These are phyloP conservation scores for Calephelis perditalis DNA, from an alignment of 2,888 invertebrate species.

Conservation along the genomic window DNA sequence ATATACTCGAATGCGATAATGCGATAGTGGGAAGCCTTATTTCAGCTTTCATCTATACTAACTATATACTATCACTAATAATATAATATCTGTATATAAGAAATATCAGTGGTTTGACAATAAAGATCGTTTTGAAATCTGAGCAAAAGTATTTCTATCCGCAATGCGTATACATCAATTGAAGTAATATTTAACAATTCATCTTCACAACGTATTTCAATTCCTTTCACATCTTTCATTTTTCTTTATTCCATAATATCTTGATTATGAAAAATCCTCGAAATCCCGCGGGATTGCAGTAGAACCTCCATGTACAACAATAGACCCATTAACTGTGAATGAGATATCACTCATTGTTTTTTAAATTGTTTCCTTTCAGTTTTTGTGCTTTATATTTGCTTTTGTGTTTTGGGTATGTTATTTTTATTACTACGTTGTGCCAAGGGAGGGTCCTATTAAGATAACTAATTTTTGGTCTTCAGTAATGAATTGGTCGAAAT, in stretches of 20 bases:
- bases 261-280: conserved; percentile 11
- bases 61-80: too few species aligned
- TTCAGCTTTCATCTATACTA: too few species aligned
- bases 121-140: background rate
- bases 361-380: conserved; percentile 31
- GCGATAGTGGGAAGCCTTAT: too few species aligned
- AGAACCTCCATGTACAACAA: conserved; percentile 28
- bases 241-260: background rate
- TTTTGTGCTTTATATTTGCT: conserved; percentile 25
- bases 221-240: background rate
- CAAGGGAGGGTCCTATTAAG: too few species aligned
- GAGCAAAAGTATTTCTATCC: background rate
- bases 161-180: background rate
- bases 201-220: background rate
- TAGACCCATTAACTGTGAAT: conserved; percentile 31
- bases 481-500: too few species aligned
- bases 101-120: too few species aligned
- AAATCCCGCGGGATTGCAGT: conserved; percentile 23
- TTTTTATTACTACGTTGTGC: background rate
- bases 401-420: conserved; percentile 16
- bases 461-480: too few species aligned
- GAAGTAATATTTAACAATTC: background rate
- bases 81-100: too few species aligned
- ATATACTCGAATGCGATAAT: too few species aligned
- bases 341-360: conserved; percentile 34